phyloP scores from a whole-genome alignment of 1,140 invertebrate species.

The Drosophila pectinifera region DNA sequence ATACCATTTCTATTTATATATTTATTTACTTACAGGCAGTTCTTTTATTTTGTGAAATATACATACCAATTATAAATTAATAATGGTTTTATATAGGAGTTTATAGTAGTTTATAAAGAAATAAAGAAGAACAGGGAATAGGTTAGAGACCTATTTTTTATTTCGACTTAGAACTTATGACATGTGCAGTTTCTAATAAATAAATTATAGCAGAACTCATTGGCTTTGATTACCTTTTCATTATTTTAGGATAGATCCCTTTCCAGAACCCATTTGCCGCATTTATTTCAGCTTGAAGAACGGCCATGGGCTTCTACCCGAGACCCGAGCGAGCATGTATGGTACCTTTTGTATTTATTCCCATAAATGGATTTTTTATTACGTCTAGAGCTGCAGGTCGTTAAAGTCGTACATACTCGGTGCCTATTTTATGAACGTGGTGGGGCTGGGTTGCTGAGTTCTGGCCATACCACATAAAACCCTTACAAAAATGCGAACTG shows the following conservation, averaged over 20 bases:
- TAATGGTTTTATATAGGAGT: no score
- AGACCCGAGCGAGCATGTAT: conserved; percentile 5
- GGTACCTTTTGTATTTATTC: conserved; percentile 47
- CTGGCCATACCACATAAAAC: conserved; percentile 39
- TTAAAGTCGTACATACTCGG: conserved; percentile 64
- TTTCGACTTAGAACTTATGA: not conserved
- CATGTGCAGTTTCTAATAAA: conserved; percentile 15
- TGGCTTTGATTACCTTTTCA: conserved; percentile 16
- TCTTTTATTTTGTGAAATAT: no score
- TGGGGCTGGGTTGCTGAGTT: conserved; percentile 23
- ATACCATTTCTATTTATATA: no score
- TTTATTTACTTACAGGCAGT: no score
- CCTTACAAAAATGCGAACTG: conserved; percentile 48
- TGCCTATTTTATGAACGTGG: conserved; percentile 51
- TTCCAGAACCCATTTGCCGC: conserved; percentile 21
- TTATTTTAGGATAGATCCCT: conserved; percentile 14
- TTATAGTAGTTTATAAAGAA: no score
- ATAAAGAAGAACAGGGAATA: no score
- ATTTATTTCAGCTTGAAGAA: conserved; percentile 36
- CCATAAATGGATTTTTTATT: conserved; percentile 65
- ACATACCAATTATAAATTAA: no score
- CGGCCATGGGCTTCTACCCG: conserved; percentile 12
- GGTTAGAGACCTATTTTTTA: not conserved
- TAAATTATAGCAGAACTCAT: conserved; percentile 1
- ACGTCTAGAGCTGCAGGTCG: conserved; percentile 61